These are phyloP conservation scores for Halcyon chelicuti DNA, from an alignment of 2,797 vertebrate genomes.

Conservation along the genomic window DNA sequence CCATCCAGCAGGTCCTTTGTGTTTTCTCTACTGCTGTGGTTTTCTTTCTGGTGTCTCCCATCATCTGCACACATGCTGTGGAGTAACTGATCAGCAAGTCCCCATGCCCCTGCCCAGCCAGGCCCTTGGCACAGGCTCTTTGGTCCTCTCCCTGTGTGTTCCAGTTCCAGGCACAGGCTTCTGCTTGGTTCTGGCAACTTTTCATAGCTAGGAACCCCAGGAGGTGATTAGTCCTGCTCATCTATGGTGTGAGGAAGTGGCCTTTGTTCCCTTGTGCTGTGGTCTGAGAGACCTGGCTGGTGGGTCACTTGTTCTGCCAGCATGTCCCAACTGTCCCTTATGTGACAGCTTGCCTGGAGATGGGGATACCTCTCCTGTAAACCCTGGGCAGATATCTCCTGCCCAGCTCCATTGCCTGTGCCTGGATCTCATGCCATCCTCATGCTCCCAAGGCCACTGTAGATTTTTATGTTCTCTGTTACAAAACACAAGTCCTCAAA, in stretches of 20 bases:
- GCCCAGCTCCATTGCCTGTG: background rate
- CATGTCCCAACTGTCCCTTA: background rate
- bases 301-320: background rate
- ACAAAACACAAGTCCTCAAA: background rate
- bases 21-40: rapidly evolving
- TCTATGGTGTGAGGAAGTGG: background rate
- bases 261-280: background rate
- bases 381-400: background rate
- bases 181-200: rapidly evolving
- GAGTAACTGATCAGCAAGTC: background rate
- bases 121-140: background rate
- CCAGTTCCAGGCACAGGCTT: background rate
- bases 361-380: background rate
- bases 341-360: background rate
- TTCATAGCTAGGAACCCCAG: background rate
- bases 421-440: background rate
- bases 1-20: background rate
- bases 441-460: rapidly evolving
- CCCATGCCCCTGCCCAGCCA: rapidly evolving
- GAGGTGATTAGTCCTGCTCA: background rate
- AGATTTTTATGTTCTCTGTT: background rate
- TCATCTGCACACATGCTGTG: background rate
- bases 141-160: background rate
- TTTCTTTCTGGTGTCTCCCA: background rate
- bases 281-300: background rate